Percentiles rank a stretch among this genome's conserved stretches.
These are phyloP conservation scores for Eubasilissa splendida DNA, from an alignment of 2,888 invertebrate species.

Conservation along the genomic window DNA sequence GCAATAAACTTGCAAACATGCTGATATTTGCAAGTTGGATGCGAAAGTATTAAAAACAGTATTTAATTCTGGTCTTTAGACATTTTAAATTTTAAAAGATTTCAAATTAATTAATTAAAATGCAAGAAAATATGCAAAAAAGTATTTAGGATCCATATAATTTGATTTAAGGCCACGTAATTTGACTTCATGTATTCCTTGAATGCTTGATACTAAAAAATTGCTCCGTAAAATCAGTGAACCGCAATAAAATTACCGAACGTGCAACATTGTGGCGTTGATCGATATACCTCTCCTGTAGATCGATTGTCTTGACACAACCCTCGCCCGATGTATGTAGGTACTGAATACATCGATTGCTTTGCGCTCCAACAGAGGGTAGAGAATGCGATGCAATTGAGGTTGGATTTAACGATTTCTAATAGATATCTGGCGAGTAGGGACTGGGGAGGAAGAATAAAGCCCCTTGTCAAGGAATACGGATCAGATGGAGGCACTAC, in stretches of 20 bases:
- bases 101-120: too few relatives aligned
- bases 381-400: conserved; percentile 64
- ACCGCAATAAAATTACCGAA: conserved; percentile 28
- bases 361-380: conserved; percentile 58
- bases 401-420: conserved; percentile 68
- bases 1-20: too few relatives aligned
- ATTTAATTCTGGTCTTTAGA: too few relatives aligned
- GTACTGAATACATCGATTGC: conserved; percentile 53
- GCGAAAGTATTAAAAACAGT: too few relatives aligned
- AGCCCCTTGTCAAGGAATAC: conserved; percentile 49
- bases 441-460: conserved; percentile 52
- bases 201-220: not conserved
- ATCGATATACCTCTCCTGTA: conserved; percentile 40
- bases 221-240: conserved; percentile 18
- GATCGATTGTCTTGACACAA: conserved; percentile 41
- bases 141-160: too few relatives aligned
- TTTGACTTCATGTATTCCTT: not conserved
- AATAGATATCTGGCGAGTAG: conserved; percentile 65
- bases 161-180: too few relatives aligned
- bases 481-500: conserved; percentile 31
- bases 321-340: conserved; percentile 20
- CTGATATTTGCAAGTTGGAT: too few relatives aligned
- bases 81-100: too few relatives aligned
- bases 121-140: too few relatives aligned
- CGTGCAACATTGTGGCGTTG: conserved; percentile 45